Conservation (phyloP, 1,140 invertebrate species). For the Pogonomyrmex barbatus region DNA sequence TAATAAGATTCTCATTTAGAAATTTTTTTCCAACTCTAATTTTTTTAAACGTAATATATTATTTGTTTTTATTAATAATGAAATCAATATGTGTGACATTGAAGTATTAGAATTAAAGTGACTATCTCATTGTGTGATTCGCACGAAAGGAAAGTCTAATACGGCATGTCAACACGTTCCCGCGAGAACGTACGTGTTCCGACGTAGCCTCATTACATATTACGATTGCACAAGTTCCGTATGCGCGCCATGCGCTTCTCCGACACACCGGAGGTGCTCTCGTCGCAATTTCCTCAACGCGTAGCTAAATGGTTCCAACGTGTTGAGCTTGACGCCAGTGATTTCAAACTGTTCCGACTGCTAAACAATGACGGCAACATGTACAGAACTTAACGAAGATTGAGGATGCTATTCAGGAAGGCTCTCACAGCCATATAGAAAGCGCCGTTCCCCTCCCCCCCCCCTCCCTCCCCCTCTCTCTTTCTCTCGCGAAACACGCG, state of each 20-base stretch:
- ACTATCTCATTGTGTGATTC: not conserved
- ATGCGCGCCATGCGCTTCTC: not conserved
- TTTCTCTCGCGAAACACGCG: not conserved
- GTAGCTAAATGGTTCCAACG: conserved; percentile 34
- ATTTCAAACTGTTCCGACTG: conserved; percentile 1
- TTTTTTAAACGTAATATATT: not conserved
- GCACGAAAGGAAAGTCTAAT: not conserved
- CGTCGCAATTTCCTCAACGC: conserved; percentile 36
- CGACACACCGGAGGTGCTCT: conserved; percentile 7
- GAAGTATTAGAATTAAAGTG: not conserved
- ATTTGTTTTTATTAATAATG: not conserved
- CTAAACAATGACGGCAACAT: conserved; percentile 14
- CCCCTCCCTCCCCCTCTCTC: too few species aligned
- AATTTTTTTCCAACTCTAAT: not conserved
- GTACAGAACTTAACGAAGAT: conserved; percentile 17
- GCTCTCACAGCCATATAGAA: not conserved
- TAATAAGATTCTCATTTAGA: not conserved
- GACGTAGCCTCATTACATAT: conserved; percentile 30
- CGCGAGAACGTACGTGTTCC: conserved; percentile 21
- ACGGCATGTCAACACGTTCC: conserved; percentile 9
- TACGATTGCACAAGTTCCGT: conserved; percentile 26
- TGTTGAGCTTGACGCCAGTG: conserved; percentile 16
- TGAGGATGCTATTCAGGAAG: not conserved
- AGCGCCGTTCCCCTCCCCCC: not conserved
- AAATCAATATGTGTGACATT: not conserved